phyloP scores from a whole-genome alignment of 2,888 invertebrate species.

The Nezara viridula region DNA sequence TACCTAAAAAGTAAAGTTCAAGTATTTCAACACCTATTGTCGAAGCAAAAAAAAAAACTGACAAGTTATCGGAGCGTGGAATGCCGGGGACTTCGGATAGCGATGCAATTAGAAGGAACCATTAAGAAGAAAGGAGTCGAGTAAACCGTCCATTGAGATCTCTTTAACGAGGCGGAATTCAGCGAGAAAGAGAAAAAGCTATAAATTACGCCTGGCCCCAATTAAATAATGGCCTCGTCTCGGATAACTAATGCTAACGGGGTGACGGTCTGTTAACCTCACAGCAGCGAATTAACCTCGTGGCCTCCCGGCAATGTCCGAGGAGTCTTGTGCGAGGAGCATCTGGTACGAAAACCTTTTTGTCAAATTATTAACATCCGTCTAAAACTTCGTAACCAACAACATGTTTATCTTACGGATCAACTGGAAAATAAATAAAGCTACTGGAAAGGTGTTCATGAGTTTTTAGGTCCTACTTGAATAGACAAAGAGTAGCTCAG shows the following conservation, averaged over 20 bases:
- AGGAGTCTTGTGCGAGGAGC: not conserved
- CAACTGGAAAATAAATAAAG: too few relatives aligned
- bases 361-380: too few relatives aligned
- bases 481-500: too few relatives aligned
- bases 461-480: too few relatives aligned
- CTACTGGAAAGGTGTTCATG: too few relatives aligned
- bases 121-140: not conserved
- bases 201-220: conserved; percentile 24
- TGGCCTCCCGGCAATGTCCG: not conserved
- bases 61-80: not conserved
- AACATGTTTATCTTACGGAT: too few relatives aligned
- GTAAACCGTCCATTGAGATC: not conserved
- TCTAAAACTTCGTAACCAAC: too few relatives aligned
- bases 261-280: conserved; percentile 47
- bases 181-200: conserved; percentile 6
- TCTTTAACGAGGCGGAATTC: conserved; percentile 19
- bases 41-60: not conserved
- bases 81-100: not conserved
- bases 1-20: too few relatives aligned
- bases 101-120: not conserved
- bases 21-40: too few relatives aligned
- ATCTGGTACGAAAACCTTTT: too few relatives aligned
- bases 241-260: conserved; percentile 22
- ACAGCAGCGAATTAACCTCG: not conserved
- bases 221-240: conserved; percentile 32